Percentiles rank a stretch among this genome's conserved stretches.
phyloP scores from a whole-genome alignment of 2,888 invertebrate genomes.

The Lochmaea capreae region DNA sequence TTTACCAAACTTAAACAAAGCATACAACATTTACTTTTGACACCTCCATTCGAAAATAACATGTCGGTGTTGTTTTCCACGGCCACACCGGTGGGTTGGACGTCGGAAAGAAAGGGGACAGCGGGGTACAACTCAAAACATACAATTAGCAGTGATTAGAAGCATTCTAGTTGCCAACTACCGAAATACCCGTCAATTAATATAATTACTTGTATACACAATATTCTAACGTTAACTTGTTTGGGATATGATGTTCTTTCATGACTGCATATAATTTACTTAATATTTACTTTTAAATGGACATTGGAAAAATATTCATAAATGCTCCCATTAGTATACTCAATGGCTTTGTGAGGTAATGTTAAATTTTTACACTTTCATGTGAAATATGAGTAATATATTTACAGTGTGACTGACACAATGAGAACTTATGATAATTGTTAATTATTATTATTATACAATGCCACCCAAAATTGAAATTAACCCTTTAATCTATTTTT shows the following conservation, averaged over 20 bases:
- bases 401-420: not conserved
- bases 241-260: slow-evolving; percentile 52
- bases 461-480: not conserved
- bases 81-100: slow-evolving; percentile 43
- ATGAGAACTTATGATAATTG: not conserved
- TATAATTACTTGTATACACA: slow-evolving; percentile 64
- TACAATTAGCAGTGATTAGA: slow-evolving; percentile 65
- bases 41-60: slow-evolving; percentile 65
- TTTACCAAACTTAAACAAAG: slow-evolving; percentile 56
- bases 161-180: slow-evolving; percentile 63
- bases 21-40: slow-evolving; percentile 63
- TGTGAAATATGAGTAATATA: not conserved
- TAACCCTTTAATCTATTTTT: no score
- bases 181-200: slow-evolving; percentile 65
- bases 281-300: slow-evolving; percentile 16
- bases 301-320: slow-evolving; percentile 3
- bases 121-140: slow-evolving; percentile 57
- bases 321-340: slow-evolving; percentile 13
- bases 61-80: slow-evolving; percentile 63
- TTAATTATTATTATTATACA: no score
- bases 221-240: slow-evolving; percentile 58
- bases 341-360: not conserved
- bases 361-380: not conserved
- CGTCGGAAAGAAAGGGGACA: slow-evolving; percentile 36
- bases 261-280: slow-evolving; percentile 39